phyloP scores from a whole-genome alignment of 2,888 invertebrate genomes.

The Thumatha senex region DNA sequence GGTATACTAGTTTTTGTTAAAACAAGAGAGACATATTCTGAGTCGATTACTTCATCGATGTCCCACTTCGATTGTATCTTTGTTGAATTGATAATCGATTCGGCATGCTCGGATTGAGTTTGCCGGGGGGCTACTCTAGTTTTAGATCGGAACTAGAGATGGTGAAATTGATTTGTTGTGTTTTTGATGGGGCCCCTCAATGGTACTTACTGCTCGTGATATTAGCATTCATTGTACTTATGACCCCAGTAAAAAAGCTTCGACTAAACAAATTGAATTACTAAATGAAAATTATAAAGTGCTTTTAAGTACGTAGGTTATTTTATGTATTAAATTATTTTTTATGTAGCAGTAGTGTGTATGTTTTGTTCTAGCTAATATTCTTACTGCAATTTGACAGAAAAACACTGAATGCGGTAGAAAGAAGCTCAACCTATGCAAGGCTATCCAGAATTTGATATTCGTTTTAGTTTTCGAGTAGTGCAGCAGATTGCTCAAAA shows the following conservation, averaged over 20 bases:
- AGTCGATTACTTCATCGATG: constrained; percentile 65
- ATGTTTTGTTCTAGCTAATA: too few relatives aligned
- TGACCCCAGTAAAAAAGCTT: background rate
- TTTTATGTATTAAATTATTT: too few relatives aligned
- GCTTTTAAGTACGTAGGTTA: too few relatives aligned
- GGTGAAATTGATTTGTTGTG: constrained; percentile 1
- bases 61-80: constrained; percentile 52
- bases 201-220: background rate
- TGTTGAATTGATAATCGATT: constrained; percentile 63
- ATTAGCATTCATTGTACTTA: background rate
- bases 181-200: background rate
- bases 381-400: too few relatives aligned
- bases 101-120: constrained; percentile 45
- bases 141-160: constrained; percentile 3
- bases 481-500: too few relatives aligned
- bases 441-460: too few relatives aligned
- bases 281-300: too few relatives aligned
- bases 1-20: constrained; percentile 24
- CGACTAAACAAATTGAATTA: too few relatives aligned
- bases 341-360: too few relatives aligned
- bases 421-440: too few relatives aligned
- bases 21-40: constrained; percentile 38
- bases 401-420: too few relatives aligned
- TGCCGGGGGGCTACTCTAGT: constrained; percentile 24
- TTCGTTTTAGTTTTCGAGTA: too few relatives aligned